Evolutionary conservation across 2,113 vertebrate species (phyloP).

Genomic region (Ameiurus melas): DNA sequence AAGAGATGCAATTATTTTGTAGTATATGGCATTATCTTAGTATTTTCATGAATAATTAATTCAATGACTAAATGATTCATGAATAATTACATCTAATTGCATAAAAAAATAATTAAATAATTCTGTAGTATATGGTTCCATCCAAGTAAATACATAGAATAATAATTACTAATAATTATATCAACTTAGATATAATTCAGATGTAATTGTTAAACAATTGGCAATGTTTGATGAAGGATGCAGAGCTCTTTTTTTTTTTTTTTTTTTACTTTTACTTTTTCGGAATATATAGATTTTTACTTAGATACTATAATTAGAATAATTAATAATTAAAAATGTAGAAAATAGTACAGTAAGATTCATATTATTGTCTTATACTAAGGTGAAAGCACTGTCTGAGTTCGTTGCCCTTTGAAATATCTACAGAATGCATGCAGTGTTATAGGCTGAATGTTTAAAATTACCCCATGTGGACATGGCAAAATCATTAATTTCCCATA

Average conservation of each 20-base stretch:
- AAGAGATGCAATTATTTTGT: not conserved
- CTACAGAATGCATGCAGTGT: constrained; percentile 27
- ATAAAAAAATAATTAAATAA: not conserved
- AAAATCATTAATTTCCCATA: constrained; percentile 59
- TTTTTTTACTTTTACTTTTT: not conserved
- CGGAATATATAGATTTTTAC: not conserved
- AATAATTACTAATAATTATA: not conserved
- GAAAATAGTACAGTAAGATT: not conserved
- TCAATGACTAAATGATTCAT: not conserved
- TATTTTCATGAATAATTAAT: not conserved
- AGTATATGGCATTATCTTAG: not conserved
- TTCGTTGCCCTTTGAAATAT: constrained; percentile 22
- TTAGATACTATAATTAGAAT: too few species aligned
- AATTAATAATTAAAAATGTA: not conserved
- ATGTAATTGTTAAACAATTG: not conserved
- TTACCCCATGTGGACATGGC: constrained; percentile 57
- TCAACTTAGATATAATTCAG: not conserved
- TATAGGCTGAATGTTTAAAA: constrained; percentile 59
- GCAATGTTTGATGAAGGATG: not conserved
- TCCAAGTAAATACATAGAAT: not conserved
- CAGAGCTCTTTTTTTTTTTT: too few species aligned
- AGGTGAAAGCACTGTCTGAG: not conserved
- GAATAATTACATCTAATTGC: not conserved
- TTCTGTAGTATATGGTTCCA: not conserved
- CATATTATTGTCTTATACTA: not conserved